Evolutionary conservation across 2,888 invertebrate species (phyloP).

Genomic region (Gryllus longicercus): DNA sequence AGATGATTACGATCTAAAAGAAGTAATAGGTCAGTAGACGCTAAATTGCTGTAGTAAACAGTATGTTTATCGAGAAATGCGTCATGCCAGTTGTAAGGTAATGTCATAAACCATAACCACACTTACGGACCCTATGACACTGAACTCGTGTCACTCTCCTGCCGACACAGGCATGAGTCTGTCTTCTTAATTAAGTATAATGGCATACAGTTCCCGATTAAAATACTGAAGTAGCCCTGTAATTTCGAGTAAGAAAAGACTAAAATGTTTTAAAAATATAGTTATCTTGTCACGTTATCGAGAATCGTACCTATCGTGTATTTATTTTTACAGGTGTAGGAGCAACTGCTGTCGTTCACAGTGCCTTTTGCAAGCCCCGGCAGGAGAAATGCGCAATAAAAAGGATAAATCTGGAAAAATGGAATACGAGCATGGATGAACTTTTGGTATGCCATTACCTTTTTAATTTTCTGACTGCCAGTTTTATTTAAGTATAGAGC

Average conservation of each 20-base stretch:
- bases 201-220: too few species aligned
- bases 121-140: neutral
- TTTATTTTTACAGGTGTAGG: conserved; percentile 70
- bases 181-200: neutral
- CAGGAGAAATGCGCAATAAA: conserved; percentile 97
- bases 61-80: conserved; percentile 1
- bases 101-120: neutral
- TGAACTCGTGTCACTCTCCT: neutral
- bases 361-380: conserved; percentile 85
- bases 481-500: neutral
- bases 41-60: conserved; percentile 3
- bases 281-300: neutral
- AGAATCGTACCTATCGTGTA: conserved; percentile 27
- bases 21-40: conserved; percentile 72
- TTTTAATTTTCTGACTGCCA: neutral
- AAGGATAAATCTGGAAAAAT: conserved; percentile 97
- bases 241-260: neutral
- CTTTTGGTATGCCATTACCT: conserved; percentile 66
- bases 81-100: neutral
- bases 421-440: conserved; percentile 99
- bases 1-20: conserved; percentile 88
- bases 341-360: conserved; percentile 93
- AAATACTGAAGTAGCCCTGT: too few species aligned
- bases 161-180: conserved; percentile 4
- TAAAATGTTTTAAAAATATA: neutral